Evolutionary conservation across 30 jellyfish, hydroid and myxozoan species (phyloP).

Genomic region (Mastigias papua): DNA sequence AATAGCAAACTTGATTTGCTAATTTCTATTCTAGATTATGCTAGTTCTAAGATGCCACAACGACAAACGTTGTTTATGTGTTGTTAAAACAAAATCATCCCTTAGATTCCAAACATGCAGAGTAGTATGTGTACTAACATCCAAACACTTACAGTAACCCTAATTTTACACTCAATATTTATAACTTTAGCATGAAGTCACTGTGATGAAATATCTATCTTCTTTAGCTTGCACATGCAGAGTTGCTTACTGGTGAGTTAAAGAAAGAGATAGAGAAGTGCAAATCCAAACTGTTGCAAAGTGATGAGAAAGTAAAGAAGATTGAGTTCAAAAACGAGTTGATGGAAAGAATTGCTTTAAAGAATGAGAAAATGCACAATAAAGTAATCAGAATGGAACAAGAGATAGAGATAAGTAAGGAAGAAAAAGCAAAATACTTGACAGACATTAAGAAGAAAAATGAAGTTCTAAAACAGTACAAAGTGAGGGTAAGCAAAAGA

Average conservation of each 20-base stretch:
- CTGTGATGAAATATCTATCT: background rate
- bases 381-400: background rate
- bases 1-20: too few relatives aligned
- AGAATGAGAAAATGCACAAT: background rate
- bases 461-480: background rate
- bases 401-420: background rate
- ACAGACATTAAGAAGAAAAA: background rate
- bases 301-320: background rate
- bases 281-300: too few relatives aligned
- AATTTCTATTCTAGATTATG: too few relatives aligned
- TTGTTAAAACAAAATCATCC: too few relatives aligned
- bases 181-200: too few relatives aligned
- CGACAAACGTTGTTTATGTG: too few relatives aligned
- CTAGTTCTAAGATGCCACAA: too few relatives aligned
- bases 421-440: background rate
- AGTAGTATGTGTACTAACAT: too few relatives aligned
- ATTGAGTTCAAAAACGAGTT: background rate
- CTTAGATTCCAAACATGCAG: too few relatives aligned
- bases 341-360: background rate
- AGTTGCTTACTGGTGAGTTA: background rate
- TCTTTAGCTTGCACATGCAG: background rate
- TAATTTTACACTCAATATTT: too few relatives aligned
- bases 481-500: too few relatives aligned
- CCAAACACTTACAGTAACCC: too few relatives aligned
- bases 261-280: background rate